Percentiles rank a stretch among this genome's conserved stretches.
Conservation (phyloP, 2,888 invertebrate genomes). For the Trileptium ribeirensis region DNA sequence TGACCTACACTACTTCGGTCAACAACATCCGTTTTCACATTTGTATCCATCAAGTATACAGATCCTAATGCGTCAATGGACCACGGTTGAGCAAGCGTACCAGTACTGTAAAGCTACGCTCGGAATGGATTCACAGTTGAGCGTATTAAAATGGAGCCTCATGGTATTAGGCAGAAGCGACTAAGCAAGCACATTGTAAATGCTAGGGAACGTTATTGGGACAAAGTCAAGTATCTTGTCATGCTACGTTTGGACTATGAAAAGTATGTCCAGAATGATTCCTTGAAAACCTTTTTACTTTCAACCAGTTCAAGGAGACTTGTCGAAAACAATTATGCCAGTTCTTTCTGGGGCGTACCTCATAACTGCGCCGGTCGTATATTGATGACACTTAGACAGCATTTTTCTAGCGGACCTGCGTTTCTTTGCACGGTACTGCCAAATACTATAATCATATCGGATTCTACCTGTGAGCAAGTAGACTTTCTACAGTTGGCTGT, state of each 20-base stretch:
- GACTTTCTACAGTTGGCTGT: not conserved
- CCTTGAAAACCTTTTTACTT: not conserved
- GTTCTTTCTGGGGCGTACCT: not conserved
- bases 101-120: not conserved
- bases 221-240: not conserved
- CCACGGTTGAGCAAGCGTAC: not conserved
- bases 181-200: not conserved
- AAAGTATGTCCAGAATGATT: not conserved
- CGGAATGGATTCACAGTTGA: not conserved
- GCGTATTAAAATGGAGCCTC: not conserved
- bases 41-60: not conserved
- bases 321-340: not conserved
- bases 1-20: not conserved
- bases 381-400: not conserved
- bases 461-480: not conserved
- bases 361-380: not conserved
- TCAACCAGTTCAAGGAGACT: not conserved
- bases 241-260: not conserved
- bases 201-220: not conserved
- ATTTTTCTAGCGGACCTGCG: not conserved
- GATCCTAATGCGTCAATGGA: not conserved
- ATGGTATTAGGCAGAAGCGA: not conserved
- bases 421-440: not conserved
- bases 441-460: not conserved
- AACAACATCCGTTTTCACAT: not conserved